Evolutionary conservation across 2,888 invertebrate species (phyloP).

Genomic region (Ceraclea dissimilis): DNA sequence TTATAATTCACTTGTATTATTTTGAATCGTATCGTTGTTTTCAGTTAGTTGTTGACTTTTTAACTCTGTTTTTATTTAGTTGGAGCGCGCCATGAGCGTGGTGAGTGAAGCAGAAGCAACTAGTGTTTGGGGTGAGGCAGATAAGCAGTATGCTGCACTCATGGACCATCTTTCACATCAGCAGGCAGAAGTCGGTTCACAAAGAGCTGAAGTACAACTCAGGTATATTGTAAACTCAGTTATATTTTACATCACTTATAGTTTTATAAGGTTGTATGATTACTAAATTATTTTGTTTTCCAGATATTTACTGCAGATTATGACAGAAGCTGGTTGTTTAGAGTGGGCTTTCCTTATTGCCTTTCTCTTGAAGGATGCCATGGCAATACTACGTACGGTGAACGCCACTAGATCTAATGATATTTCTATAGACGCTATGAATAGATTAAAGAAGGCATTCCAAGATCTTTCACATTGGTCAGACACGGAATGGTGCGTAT

Average conservation of each 20-base stretch:
- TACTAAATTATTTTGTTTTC: neutral
- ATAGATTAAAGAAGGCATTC: conserved; percentile 64
- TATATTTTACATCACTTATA: too few relatives aligned
- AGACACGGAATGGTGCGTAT: conserved; percentile 67
- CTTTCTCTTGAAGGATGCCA: conserved; percentile 75
- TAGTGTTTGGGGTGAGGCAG: conserved; percentile 27
- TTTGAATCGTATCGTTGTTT: neutral
- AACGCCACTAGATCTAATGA: conserved; percentile 72
- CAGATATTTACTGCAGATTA: conserved; percentile 79
- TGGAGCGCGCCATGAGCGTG: conserved; percentile 31
- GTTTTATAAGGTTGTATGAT: neutral
- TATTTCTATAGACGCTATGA: conserved; percentile 63
- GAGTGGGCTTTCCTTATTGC: conserved; percentile 89
- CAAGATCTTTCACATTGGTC: conserved; percentile 71
- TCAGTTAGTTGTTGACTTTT: too few relatives aligned
- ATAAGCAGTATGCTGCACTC: conserved; percentile 54
- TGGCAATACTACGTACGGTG: conserved; percentile 81
- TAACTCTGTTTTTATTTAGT: neutral
- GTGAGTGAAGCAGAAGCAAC: conserved; percentile 41
- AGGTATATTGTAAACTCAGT: conserved; percentile 39
- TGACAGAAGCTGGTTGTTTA: conserved; percentile 87
- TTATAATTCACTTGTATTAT: neutral
- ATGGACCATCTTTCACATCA: conserved; percentile 58
- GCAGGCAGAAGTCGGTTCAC: conserved; percentile 51
- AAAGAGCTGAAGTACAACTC: conserved; percentile 66